phyloP scores from a whole-genome alignment of 2,113 vertebrate genomes.

The Dasyurus viverrinus region DNA sequence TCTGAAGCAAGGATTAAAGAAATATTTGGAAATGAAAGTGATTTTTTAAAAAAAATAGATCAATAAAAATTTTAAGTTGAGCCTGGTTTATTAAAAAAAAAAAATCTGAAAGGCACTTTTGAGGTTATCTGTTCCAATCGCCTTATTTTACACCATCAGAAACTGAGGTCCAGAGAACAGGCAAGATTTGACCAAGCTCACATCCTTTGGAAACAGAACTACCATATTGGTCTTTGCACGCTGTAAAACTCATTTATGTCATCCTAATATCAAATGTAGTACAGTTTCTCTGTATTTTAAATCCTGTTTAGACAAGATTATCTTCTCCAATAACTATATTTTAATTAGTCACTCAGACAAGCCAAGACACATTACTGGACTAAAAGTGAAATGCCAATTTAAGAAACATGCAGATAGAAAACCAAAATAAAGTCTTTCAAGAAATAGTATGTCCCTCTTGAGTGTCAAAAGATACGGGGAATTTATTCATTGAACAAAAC shows the following conservation, averaged over 20 bases:
- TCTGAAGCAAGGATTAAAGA: background rate
- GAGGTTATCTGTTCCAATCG: background rate
- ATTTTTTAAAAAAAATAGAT: background rate
- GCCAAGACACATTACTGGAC: slow-evolving; percentile 75
- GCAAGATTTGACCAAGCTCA: background rate
- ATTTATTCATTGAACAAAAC: slow-evolving; percentile 26
- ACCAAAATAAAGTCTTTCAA: slow-evolving; percentile 62
- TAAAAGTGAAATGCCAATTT: slow-evolving; percentile 77
- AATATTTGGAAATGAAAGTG: background rate
- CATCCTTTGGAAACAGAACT: background rate
- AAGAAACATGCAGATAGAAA: slow-evolving; percentile 69
- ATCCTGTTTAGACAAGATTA: slow-evolving; percentile 79
- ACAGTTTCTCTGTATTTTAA: slow-evolving; percentile 49
- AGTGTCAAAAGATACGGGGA: slow-evolving; percentile 42
- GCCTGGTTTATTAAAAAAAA: background rate
- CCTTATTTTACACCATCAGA: background rate
- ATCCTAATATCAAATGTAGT: background rate
- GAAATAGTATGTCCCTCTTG: slow-evolving; percentile 60
- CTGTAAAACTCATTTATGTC: background rate
- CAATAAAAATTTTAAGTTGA: background rate
- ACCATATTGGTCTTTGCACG: background rate
- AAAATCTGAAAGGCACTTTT: background rate
- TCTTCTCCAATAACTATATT: slow-evolving; percentile 66
- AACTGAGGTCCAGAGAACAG: background rate
- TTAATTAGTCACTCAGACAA: slow-evolving; percentile 82